Evolutionary conservation across 2,888 invertebrate genomes (phyloP), one percentile per base, ranked within the genome.

Genomic region (Brachynemurus nebulosus): DNA sequence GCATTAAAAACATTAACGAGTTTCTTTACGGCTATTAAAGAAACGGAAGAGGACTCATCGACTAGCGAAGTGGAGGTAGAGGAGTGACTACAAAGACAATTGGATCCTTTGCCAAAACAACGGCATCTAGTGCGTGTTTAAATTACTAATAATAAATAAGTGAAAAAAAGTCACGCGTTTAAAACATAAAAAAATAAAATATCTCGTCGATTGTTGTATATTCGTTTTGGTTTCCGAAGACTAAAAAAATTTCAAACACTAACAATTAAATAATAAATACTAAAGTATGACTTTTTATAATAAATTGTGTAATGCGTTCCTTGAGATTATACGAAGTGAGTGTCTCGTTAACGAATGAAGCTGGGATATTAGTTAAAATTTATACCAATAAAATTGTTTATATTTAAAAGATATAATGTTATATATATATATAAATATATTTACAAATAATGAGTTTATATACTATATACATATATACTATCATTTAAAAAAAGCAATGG

Each of bases 1-100:
- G 80, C 84, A 55, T 61, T 80, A 54, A 78, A 76, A 62, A 78
- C 81, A 54, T 70, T 86, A 50, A 78, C 78, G 45, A 77, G 78
- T 52, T 82, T 83, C 69, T 79, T 81, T 66, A 76, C 76, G 40
- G 73, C 72, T 58, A 68, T 83, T 53, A 73, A 72, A 58, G 80
- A 81, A 62, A 73, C 69, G 42, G 80, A 80, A 54, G 77, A 78
- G 52, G 73, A 61, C 25, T 54, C 51, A 7, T 57, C 57, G 14
- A 55, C 57, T n/a, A 25, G 25, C 8, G 54, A 54, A 44, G 59
- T 58, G 39, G 56, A 56, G 54, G 59, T 57, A 40, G 56, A 56
- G 54, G 60, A 59, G 57, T 57, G 55, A 45, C 46, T 44, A 39
- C 46, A 23, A 40, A 35, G 49, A 43, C 42, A 44, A 45, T 47